Conservation (phyloP, 2,113 vertebrate genomes). For the Bujurquina vittata region DNA sequence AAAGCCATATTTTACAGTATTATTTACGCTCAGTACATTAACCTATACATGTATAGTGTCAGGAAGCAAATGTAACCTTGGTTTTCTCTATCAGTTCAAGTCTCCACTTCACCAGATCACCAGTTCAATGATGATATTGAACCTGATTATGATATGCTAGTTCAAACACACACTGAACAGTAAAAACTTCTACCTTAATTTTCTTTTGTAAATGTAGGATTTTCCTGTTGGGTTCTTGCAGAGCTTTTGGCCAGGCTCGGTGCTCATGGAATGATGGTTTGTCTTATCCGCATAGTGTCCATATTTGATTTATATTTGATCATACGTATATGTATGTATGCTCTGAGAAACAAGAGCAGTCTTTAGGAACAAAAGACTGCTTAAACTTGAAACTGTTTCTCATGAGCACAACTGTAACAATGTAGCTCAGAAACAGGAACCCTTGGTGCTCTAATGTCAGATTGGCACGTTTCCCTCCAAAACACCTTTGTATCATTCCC, state of each 20-base stretch:
- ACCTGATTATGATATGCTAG: neutral
- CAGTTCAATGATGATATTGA: neutral
- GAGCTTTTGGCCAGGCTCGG: slow-evolving; percentile 23
- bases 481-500: neutral
- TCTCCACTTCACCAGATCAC: neutral
- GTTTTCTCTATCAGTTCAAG: too few species aligned
- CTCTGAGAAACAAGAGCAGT: neutral
- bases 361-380: neutral
- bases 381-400: neutral
- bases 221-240: slow-evolving; percentile 43
- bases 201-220: neutral
- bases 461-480: neutral
- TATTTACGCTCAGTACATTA: neutral
- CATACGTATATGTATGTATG: neutral
- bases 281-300: slow-evolving; percentile 17
- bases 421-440: neutral
- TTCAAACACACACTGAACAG: neutral
- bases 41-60: neutral
- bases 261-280: neutral
- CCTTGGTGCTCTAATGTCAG: neutral
- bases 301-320: slow-evolving; percentile 21
- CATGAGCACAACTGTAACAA: neutral
- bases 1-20: neutral
- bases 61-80: neutral
- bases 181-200: neutral